Conservation (phyloP, 2,888 invertebrate species). For the Lapara coniferarum region DNA sequence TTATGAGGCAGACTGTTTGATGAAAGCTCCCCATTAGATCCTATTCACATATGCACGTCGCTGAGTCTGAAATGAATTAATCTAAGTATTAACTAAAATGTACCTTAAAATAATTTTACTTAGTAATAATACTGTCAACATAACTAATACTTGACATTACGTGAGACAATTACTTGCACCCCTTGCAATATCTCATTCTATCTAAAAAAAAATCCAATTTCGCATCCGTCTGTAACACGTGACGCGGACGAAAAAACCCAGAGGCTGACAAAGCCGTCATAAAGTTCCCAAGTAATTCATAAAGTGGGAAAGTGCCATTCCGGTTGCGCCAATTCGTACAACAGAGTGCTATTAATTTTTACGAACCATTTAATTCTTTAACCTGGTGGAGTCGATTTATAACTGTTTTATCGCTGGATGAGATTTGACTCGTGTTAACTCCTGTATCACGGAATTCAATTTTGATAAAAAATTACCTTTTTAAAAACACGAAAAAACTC, state of each 20-base stretch:
- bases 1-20: constrained; percentile 16
- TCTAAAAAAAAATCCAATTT: constrained; percentile 80
- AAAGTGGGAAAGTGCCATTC: constrained; percentile 71
- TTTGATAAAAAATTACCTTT: constrained; percentile 30
- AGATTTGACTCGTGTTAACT: constrained; percentile 71
- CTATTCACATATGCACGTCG: neutral
- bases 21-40: neutral
- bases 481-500: too few species aligned
- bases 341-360: constrained; percentile 79
- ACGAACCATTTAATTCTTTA: constrained; percentile 80
- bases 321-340: constrained; percentile 54
- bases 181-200: constrained; percentile 53
- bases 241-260: constrained; percentile 69
- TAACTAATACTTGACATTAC: constrained; percentile 12
- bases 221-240: constrained; percentile 76
- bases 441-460: constrained; percentile 55
- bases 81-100: neutral
- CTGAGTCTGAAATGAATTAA: neutral
- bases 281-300: constrained; percentile 77
- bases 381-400: constrained; percentile 80
- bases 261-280: constrained; percentile 72
- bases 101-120: neutral
- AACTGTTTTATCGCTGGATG: constrained; percentile 69
- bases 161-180: constrained; percentile 37
- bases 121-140: neutral